These are phyloP conservation scores for Dryadula phaetusa DNA, from an alignment of 2,888 invertebrate genomes.

Conservation along the genomic window DNA sequence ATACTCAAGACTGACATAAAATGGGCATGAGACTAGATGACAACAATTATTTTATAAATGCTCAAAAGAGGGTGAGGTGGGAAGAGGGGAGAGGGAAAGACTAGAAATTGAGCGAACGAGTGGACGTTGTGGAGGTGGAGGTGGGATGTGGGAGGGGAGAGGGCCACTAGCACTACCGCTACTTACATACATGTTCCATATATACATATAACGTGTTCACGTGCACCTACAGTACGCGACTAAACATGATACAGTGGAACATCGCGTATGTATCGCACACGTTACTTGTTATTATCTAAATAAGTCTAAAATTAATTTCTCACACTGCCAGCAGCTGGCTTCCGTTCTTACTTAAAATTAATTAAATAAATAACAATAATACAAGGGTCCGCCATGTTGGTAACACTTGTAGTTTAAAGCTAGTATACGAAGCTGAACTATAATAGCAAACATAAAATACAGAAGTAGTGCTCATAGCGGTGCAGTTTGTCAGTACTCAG, in stretches of 20 bases:
- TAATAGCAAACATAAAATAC: constrained; percentile 24
- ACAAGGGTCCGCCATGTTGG: background rate
- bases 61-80: background rate
- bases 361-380: constrained; percentile 4
- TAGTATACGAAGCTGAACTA: background rate
- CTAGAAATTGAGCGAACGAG: constrained; percentile 68
- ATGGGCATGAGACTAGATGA: background rate
- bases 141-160: background rate
- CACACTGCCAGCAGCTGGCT: background rate
- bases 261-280: background rate
- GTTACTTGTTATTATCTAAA: background rate
- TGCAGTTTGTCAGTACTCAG: background rate
- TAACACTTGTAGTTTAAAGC: background rate
- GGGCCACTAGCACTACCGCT: background rate
- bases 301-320: background rate
- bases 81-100: constrained; percentile 51
- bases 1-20: background rate
- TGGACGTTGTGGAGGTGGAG: constrained; percentile 15
- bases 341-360: background rate
- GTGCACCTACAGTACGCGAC: background rate
- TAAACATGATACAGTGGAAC: background rate
- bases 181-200: constrained; percentile 7
- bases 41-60: background rate
- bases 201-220: constrained; percentile 2
- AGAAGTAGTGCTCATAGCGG: constrained; percentile 58